Conservation (phyloP, 2,113 vertebrate genomes). For the Plectropomus leopardus region DNA sequence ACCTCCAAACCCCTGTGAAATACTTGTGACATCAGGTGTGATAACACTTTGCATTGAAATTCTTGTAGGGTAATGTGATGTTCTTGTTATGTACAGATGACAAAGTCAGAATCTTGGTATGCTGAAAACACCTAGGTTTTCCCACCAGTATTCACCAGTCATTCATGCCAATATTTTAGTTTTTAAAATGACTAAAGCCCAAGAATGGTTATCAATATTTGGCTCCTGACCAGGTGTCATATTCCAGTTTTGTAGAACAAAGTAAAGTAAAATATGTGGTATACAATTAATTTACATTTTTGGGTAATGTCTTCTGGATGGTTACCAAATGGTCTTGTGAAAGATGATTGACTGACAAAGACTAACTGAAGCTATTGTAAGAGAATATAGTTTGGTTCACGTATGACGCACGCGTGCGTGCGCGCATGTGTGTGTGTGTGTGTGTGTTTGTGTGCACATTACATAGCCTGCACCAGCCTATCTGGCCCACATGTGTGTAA, state of each 20-base stretch:
- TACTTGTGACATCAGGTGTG: not conserved
- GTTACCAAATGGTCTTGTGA: not conserved
- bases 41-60: not conserved
- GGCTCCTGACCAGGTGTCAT: too few relatives aligned
- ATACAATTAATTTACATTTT: too few relatives aligned
- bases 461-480: not conserved
- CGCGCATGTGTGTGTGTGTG: too few relatives aligned
- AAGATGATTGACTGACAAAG: not conserved
- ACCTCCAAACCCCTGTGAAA: not conserved
- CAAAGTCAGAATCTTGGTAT: not conserved
- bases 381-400: too few relatives aligned
- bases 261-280: too few relatives aligned
- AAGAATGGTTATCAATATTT: too few relatives aligned
- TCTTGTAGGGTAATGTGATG: too few relatives aligned
- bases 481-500: constrained; percentile 9
- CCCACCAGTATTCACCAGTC: not conserved
- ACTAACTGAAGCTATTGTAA: not conserved
- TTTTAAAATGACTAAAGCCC: too few relatives aligned
- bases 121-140: not conserved
- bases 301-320: not conserved
- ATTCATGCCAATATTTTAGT: not conserved
- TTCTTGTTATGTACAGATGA: not conserved
- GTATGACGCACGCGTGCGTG: not conserved
- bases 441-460: not conserved
- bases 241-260: too few relatives aligned